Evolutionary conservation across 2,888 invertebrate genomes (phyloP).

Genomic region (Apomyelois bistriatella): DNA sequence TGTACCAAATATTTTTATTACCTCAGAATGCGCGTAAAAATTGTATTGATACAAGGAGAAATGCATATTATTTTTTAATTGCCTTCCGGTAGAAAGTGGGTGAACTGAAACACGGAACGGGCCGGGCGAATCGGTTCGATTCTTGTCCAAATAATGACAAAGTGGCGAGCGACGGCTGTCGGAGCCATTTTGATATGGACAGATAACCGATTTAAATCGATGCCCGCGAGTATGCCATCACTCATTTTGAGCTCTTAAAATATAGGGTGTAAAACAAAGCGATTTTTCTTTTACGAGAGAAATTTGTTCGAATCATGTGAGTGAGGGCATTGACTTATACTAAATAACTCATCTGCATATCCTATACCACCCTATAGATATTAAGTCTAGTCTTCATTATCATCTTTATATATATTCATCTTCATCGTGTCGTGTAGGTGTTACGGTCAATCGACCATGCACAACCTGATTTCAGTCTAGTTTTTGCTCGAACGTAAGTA

Average conservation of each 20-base stretch:
- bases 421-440: too few species aligned
- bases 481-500: too few species aligned
- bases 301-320: not conserved
- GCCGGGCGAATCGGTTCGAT: slow-evolving; percentile 54
- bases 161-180: slow-evolving; percentile 31
- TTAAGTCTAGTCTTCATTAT: too few species aligned
- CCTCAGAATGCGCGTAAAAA: slow-evolving; percentile 43
- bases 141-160: slow-evolving; percentile 62
- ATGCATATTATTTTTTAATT: slow-evolving; percentile 76
- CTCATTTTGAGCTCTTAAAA: not conserved
- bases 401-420: too few species aligned
- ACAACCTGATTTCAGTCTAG: too few species aligned
- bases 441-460: too few species aligned
- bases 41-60: slow-evolving; percentile 60
- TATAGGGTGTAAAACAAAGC: not conserved
- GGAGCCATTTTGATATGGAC: slow-evolving; percentile 1
- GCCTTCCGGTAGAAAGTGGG: slow-evolving; percentile 76
- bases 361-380: too few species aligned
- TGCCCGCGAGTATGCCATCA: not conserved
- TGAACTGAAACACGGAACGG: slow-evolving; percentile 62
- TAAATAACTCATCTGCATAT: too few species aligned
- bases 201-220: slow-evolving; percentile 5
- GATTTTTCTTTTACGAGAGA: not conserved
- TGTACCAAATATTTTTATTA: slow-evolving; percentile 17
- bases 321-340: too few species aligned